Base-by-base conservation (phyloP, 2,797 vertebrate genomes). In the Kryptolebias ocellatus region DNA sequence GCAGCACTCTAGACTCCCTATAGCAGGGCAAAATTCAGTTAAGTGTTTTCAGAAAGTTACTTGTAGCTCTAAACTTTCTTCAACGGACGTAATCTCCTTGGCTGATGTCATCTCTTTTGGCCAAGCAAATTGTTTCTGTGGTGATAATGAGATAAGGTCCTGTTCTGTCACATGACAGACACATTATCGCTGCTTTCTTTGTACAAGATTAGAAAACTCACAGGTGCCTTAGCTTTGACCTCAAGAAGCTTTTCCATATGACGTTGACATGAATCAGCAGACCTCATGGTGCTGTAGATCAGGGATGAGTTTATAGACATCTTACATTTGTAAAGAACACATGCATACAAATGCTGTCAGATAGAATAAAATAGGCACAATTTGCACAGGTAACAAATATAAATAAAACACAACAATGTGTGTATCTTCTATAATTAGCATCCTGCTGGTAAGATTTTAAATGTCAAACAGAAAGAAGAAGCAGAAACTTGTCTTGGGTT, bases 391-490 rank as follows among this genome's bases (percentile, higher is more conserved):
- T 14, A 12, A 42, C 31, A 2, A 34, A 34, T 7, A 34, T 34
- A 34, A 34, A 34, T 34, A 2, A 39, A 39, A 39, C 39, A 42
- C 39, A 42, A 42, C 39, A 42, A 2, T 42, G 39, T 12, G 14
- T 42, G 15, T 3, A 31, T 58, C 70, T 67, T 9, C 53, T 60
- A 4, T 58, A 45, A 59, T 56, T 74, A 24, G 58, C 27, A 5
- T 2, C 16, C 39, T 6, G 27, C 12, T 55, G 8, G 29, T 39
- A 2, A 59, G 53, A 56, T 64, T 39, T 53, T 46, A 28, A 45
- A 59, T 45, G 34, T 55, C 51, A 67, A 4, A 70, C 12, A 46
- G 64, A 82, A 72, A 83, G 59, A 56, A 24, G 57, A 81, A 81
- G 54, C 5, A 54, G 65, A 72, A 83, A 85, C 39, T 50, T 53